Conservation (phyloP, 2,888 invertebrate genomes). For the Tribolium freemani region DNA sequence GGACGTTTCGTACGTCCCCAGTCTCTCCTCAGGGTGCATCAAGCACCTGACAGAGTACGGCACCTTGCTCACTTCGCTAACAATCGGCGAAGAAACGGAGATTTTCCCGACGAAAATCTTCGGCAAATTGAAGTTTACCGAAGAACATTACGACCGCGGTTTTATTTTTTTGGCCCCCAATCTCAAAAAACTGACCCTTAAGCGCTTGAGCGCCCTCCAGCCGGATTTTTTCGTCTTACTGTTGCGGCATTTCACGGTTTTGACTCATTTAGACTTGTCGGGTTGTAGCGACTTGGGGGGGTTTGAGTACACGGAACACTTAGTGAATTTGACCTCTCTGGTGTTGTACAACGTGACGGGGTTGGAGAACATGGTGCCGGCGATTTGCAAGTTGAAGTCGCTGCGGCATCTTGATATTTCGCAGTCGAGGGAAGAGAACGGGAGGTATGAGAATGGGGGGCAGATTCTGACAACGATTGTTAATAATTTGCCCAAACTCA, state of each 20-base stretch:
- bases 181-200: conserved; percentile 73
- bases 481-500: conserved; percentile 79
- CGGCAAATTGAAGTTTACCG: conserved; percentile 51
- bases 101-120: conserved; percentile 69
- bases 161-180: conserved; percentile 74
- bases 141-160: conserved; percentile 66
- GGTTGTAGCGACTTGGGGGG: conserved; percentile 76
- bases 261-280: conserved; percentile 81
- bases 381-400: conserved; percentile 72
- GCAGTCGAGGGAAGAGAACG: conserved; percentile 77
- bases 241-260: conserved; percentile 72
- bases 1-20: conserved; percentile 81
- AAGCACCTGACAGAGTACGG: conserved; percentile 79
- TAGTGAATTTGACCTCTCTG: conserved; percentile 80
- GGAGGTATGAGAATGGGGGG: conserved; percentile 83
- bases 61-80: conserved; percentile 77
- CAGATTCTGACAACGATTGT: conserved; percentile 80
- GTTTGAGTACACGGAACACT: conserved; percentile 76
- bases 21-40: conserved; percentile 76
- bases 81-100: conserved; percentile 78
- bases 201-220: conserved; percentile 69
- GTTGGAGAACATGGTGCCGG: conserved; percentile 74
- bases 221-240: conserved; percentile 71
- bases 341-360: conserved; percentile 86
- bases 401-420: conserved; percentile 88